Evolutionary conservation across 1,140 invertebrate genomes (phyloP).

Genomic region (Drosophila trapezifrons): DNA sequence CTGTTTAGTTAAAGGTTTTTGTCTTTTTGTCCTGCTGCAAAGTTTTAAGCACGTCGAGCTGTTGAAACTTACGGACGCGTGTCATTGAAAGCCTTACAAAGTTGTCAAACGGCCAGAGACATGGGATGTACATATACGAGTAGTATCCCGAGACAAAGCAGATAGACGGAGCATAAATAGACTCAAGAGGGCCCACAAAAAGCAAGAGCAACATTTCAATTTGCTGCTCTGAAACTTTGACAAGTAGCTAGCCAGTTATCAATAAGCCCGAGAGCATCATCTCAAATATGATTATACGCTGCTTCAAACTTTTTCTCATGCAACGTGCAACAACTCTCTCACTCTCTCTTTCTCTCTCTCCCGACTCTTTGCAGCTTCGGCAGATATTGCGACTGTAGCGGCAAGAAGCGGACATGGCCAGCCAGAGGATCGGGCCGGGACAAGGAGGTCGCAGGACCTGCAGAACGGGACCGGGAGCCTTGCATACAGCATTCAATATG

Average conservation of each 20-base stretch:
- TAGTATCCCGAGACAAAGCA: constrained; percentile 16
- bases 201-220: constrained; percentile 56
- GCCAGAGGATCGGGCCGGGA: constrained; percentile 22
- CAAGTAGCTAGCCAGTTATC: constrained; percentile 67
- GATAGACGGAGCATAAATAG: constrained; percentile 31
- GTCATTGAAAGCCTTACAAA: constrained; percentile 73
- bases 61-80: constrained; percentile 64
- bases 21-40: constrained; percentile 60
- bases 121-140: constrained; percentile 11
- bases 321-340: constrained; percentile 29
- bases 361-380: constrained; percentile 37
- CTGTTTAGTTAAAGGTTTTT: constrained; percentile 74
- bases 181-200: constrained; percentile 18
- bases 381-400: constrained; percentile 35
- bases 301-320: constrained; percentile 58
- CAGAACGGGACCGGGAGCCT: constrained; percentile 17
- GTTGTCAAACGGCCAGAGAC: constrained; percentile 51
- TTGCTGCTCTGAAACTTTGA: constrained; percentile 51
- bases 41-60: constrained; percentile 74
- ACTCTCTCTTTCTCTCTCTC: constrained; percentile 19
- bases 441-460: constrained; percentile 7
- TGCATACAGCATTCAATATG: constrained; percentile 73
- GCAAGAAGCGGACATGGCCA: constrained; percentile 51
- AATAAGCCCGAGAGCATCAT: constrained; percentile 62
- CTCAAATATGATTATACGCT: constrained; percentile 73